A percentile compares a stretch with the other conserved stretches of the same genome.
Evolutionary conservation across 2,113 vertebrate genomes (phyloP).

Genomic region (Tetrao urogallus): DNA sequence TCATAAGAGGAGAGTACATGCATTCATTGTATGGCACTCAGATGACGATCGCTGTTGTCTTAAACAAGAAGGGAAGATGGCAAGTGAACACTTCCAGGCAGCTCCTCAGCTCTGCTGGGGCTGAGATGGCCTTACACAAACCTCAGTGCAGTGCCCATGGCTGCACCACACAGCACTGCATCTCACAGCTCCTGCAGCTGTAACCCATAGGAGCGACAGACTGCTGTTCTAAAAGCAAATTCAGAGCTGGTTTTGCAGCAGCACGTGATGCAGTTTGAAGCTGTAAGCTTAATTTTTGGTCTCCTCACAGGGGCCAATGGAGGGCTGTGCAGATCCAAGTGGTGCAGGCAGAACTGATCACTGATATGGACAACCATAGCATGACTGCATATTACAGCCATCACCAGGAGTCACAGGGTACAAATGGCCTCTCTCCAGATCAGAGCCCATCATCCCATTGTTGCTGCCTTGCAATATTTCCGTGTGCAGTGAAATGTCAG

Average conservation of each 20-base stretch:
- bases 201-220: not conserved
- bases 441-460: not conserved
- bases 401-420: constrained; percentile 63
- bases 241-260: not conserved
- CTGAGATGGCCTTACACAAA: not conserved
- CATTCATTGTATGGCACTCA: not conserved
- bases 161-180: not conserved
- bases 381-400: constrained; percentile 56
- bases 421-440: not conserved
- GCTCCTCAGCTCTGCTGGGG: not conserved
- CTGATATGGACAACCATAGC: constrained; percentile 52
- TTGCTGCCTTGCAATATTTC: not conserved
- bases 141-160: not conserved
- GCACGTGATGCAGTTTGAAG: not conserved
- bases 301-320: constrained; percentile 63
- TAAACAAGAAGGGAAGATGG: not conserved
- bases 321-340: constrained; percentile 67
- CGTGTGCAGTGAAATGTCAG: not conserved
- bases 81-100: not conserved
- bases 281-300: not conserved
- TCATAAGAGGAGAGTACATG: not conserved
- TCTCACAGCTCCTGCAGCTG: not conserved
- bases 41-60: not conserved
- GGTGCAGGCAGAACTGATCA: constrained; percentile 66
- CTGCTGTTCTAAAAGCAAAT: not conserved